Conservation (phyloP, 1,140 invertebrate species). For the Drosophila pseudoananassae region DNA sequence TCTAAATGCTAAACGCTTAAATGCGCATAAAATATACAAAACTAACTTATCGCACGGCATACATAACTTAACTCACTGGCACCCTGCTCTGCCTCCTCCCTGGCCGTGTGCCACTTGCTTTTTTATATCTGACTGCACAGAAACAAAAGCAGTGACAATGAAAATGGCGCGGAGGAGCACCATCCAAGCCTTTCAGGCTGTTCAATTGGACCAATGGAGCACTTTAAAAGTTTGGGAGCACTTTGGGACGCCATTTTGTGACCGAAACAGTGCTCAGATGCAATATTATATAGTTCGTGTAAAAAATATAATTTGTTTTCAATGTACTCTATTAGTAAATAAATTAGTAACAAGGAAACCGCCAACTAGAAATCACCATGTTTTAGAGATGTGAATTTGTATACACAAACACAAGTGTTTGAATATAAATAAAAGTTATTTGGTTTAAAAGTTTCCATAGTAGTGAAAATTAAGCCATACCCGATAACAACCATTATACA, state of each 20-base stretch:
- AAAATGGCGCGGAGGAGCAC: constrained; percentile 27
- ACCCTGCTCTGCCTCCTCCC: constrained; percentile 4
- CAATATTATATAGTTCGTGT: neutral
- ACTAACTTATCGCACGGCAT: constrained; percentile 71
- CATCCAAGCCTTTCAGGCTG: constrained; percentile 32
- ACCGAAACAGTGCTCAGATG: neutral
- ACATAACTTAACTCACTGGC: constrained; percentile 58
- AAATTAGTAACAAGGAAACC: too few relatives aligned
- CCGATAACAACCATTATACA: too few relatives aligned
- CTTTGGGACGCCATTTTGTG: neutral
- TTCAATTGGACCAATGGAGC: neutral
- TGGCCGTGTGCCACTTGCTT: constrained; percentile 35
- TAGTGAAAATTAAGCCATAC: too few relatives aligned
- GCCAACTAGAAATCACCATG: too few relatives aligned
- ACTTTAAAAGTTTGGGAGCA: neutral
- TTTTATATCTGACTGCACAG: constrained; percentile 64
- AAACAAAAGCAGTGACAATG: constrained; percentile 62
- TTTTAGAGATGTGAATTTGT: too few relatives aligned
- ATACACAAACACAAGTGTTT: too few relatives aligned
- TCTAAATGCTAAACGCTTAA: constrained; percentile 66
- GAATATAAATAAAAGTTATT: too few relatives aligned
- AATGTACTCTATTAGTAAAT: too few relatives aligned
- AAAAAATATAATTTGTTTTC: too few relatives aligned
- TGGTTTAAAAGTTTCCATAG: too few relatives aligned
- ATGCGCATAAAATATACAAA: constrained; percentile 76